Percentiles rank a stretch among this genome's conserved stretches.
Conservation (phyloP, 2,797 vertebrate species). For the Alosa sapidissima region DNA sequence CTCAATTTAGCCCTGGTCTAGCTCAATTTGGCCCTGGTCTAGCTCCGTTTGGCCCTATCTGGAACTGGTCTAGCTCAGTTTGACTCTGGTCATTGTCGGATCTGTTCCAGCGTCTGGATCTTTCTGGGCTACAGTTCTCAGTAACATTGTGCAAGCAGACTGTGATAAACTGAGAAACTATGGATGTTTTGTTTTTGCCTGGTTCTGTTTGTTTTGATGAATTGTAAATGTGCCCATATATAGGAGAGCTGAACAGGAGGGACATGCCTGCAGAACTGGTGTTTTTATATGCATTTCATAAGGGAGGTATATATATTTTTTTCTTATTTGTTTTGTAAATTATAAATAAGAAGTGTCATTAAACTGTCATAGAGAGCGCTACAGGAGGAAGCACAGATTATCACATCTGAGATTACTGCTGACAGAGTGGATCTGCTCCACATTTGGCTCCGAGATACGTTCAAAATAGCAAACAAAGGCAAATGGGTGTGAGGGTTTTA, state of each 20-base stretch:
- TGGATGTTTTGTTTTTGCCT: neutral
- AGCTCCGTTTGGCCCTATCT: neutral
- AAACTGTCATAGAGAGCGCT: neutral
- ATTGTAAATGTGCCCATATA: neutral
- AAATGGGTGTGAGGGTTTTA: neutral
- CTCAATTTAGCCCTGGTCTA: too few relatives aligned
- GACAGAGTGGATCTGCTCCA: neutral
- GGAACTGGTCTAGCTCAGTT: neutral
- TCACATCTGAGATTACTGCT: neutral
- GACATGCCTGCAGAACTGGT: neutral
- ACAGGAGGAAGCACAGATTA: neutral
- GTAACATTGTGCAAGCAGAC: neutral
- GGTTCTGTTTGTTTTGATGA: neutral
- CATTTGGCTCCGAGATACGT: neutral
- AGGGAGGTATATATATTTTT: neutral
- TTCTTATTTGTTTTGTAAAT: neutral
- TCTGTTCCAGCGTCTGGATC: neutral
- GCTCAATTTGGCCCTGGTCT: neutral
- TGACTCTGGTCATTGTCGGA: neutral
- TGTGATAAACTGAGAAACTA: neutral
- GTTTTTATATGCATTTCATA: slow-evolving; percentile 1
- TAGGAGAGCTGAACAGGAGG: neutral
- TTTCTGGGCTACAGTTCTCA: neutral
- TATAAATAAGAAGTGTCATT: neutral
- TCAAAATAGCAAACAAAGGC: neutral